Evolutionary conservation across 2,797 vertebrate genomes (phyloP).

Genomic region (Amblyraja radiata): DNA sequence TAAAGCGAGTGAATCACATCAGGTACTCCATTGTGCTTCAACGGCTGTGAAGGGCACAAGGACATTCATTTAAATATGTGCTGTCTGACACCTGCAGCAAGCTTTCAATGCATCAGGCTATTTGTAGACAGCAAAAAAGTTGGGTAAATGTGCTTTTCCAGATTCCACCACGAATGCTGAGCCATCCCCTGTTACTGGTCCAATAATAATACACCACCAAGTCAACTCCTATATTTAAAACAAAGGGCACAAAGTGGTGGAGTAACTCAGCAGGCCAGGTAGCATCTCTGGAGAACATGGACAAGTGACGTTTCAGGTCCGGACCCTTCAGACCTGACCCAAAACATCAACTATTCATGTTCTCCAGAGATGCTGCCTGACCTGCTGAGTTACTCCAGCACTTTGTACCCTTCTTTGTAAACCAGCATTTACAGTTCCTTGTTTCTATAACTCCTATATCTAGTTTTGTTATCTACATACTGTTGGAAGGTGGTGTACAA

Average conservation of each 20-base stretch:
- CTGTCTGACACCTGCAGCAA: neutral
- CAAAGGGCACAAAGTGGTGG: no score
- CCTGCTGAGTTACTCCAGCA: no score
- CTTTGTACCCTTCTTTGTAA: no score
- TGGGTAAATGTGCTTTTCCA: neutral
- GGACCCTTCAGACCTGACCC: no score
- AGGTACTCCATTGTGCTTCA: neutral
- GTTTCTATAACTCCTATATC: no score
- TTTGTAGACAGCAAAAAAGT: neutral
- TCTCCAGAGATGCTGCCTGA: no score
- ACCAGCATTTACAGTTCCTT: no score
- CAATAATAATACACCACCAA: neutral
- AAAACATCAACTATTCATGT: no score
- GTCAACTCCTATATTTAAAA: neutral
- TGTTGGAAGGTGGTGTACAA: neutral
- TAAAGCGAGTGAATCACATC: neutral
- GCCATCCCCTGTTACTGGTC: neutral
- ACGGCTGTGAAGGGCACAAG: neutral
- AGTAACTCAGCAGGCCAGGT: no score
- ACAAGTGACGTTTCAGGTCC: no score
- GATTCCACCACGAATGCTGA: neutral
- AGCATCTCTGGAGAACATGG: no score
- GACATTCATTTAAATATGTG: neutral
- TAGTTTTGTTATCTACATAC: neutral
- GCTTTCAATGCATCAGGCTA: neutral